Conservation (phyloP, 1,140 invertebrate genomes). For the Panulirus ornatus region DNA sequence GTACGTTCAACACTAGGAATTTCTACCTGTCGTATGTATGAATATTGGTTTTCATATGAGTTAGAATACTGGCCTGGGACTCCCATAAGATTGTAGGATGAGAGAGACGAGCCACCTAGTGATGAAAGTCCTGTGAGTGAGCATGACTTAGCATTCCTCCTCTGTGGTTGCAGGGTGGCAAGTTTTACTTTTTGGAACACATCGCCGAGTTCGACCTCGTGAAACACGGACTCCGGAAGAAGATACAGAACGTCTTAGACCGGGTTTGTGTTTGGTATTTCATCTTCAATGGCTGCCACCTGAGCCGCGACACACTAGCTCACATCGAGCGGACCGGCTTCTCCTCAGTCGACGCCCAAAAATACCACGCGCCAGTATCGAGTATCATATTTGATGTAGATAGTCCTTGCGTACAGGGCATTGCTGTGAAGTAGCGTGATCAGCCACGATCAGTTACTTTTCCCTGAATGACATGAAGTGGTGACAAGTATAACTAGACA, state of each 20-base stretch:
- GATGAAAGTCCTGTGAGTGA: too few relatives aligned
- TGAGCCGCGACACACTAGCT: constrained; percentile 73
- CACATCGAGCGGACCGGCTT: constrained; percentile 38
- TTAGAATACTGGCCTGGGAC: too few relatives aligned
- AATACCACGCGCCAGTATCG: constrained; percentile 53
- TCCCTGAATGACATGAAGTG: too few relatives aligned
- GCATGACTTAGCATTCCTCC: too few relatives aligned
- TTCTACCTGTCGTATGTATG: too few relatives aligned
- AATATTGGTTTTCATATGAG: too few relatives aligned
- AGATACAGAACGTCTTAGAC: constrained; percentile 75
- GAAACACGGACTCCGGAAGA: constrained; percentile 39
- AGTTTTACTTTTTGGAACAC: constrained; percentile 72
- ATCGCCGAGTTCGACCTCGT: constrained; percentile 46
- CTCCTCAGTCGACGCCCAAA: constrained; percentile 36
- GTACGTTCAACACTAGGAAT: too few relatives aligned
- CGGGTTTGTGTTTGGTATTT: constrained; percentile 74
- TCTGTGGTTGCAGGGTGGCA: constrained; percentile 63
- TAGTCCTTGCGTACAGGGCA: constrained; percentile 89
- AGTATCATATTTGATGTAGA: constrained; percentile 87
- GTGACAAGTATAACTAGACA: too few relatives aligned
- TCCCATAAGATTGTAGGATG: too few relatives aligned
- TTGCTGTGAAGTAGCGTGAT: constrained; percentile 78
- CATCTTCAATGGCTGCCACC: constrained; percentile 76
- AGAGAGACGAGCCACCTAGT: too few relatives aligned
- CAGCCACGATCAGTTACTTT: too few relatives aligned